These are phyloP conservation scores for Venusia cambrica DNA, from an alignment of 2,888 invertebrate genomes.

Conservation along the genomic window DNA sequence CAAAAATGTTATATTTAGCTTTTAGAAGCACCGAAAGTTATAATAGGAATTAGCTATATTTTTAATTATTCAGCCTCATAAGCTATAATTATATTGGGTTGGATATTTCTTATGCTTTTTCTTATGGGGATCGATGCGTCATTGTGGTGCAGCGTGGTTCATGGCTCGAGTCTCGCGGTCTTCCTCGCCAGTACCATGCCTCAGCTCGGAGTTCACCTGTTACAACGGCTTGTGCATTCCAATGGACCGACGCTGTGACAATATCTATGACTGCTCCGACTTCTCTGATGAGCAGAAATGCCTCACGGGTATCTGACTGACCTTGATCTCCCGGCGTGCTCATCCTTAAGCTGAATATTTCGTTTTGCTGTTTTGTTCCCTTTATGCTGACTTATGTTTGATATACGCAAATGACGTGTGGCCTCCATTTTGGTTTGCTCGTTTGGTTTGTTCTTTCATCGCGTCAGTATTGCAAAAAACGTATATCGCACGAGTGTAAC, in stretches of 20 bases:
- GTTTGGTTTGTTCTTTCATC: neutral
- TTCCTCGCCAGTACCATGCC: conserved; percentile 70
- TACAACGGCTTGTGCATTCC: conserved; percentile 89
- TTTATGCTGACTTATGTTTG: too few species aligned
- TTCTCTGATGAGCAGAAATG: conserved; percentile 95
- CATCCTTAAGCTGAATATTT: conserved; percentile 3
- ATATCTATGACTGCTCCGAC: conserved; percentile 94
- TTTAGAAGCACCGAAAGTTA: too few species aligned
- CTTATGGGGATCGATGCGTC: too few species aligned
- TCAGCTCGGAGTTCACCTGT: conserved; percentile 86
- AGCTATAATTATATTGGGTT: too few species aligned
- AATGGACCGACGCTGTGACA: conserved; percentile 90
- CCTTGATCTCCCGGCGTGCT: conserved; percentile 3
- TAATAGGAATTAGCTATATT: too few species aligned
- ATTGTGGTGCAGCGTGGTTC: conserved; percentile 54
- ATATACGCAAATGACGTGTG: too few species aligned
- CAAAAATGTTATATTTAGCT: too few species aligned
- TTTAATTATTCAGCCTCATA: too few species aligned
- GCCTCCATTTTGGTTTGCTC: conserved; percentile 1
- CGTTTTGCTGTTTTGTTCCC: conserved; percentile 1
- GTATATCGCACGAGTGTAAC: too few species aligned
- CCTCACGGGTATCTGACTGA: conserved; percentile 73
- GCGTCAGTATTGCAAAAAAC: too few species aligned
- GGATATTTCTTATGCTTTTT: too few species aligned
- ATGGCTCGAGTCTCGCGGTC: conserved; percentile 57